phyloP scores from a whole-genome alignment of 2,888 invertebrate species.

The Pomacea canaliculata region DNA sequence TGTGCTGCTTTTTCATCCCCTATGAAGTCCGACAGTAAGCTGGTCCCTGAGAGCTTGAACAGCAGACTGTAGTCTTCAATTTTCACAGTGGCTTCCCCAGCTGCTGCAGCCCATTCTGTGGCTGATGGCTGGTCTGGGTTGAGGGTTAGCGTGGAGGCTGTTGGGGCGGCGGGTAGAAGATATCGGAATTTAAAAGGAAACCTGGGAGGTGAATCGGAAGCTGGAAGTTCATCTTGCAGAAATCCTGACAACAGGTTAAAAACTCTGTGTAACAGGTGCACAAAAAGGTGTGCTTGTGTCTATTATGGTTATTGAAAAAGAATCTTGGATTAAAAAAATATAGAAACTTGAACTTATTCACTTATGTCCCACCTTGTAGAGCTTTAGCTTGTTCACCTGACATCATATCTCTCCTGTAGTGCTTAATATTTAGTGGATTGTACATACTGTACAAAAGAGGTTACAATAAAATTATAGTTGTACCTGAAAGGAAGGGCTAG shows the following conservation, averaged over 20 bases:
- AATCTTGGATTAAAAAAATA: too few species aligned
- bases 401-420: too few species aligned
- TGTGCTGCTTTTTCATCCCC: constrained; percentile 88
- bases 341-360: too few species aligned
- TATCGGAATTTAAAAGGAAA: constrained; percentile 47
- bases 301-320: too few species aligned
- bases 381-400: too few species aligned
- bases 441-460: too few species aligned
- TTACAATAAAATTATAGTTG: too few species aligned
- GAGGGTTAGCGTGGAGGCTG: not conserved
- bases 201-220: constrained; percentile 21
- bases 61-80: constrained; percentile 48
- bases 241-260: constrained; percentile 22
- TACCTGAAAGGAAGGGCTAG: too few species aligned
- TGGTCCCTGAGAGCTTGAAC: constrained; percentile 77
- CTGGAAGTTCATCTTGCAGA: constrained; percentile 30
- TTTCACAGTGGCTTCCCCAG: constrained; percentile 44
- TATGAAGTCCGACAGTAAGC: constrained; percentile 84
- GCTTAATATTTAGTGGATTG: too few species aligned
- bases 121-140: not conserved
- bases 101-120: not conserved
- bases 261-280: too few species aligned
- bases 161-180: constrained; percentile 5
- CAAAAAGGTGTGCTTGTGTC: too few species aligned
- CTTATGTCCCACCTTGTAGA: too few species aligned